Conservation (phyloP, 1,140 invertebrate species). For the Heliconius congener region DNA sequence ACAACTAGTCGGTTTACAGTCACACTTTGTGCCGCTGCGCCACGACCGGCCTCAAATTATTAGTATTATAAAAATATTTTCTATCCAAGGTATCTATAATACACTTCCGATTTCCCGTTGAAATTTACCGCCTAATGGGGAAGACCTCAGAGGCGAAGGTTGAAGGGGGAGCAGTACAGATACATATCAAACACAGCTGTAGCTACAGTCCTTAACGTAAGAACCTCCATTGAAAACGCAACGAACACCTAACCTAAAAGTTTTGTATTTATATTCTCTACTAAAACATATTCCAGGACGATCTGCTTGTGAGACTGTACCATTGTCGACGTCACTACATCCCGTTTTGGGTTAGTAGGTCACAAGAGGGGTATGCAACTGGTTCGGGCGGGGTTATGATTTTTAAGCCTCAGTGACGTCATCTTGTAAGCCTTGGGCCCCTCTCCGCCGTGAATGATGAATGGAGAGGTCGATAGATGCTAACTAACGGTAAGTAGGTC, state of each 20-base stretch:
- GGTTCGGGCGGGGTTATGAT: slow-evolving; percentile 57
- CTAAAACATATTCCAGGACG: slow-evolving; percentile 14
- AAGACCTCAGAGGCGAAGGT: slow-evolving; percentile 37
- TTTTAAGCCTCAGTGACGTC: slow-evolving; percentile 74
- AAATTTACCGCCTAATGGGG: slow-evolving; percentile 16
- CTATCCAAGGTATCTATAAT: slow-evolving; percentile 25
- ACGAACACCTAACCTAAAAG: slow-evolving; percentile 34
- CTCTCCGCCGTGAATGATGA: slow-evolving; percentile 64
- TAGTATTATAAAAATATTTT: slow-evolving; percentile 9
- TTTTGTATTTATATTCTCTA: slow-evolving; percentile 37
- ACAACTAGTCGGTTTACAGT: too few relatives aligned
- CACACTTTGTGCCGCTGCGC: too few relatives aligned
- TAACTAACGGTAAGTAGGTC: slow-evolving; percentile 57
- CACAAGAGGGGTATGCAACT: slow-evolving; percentile 66
- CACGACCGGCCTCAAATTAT: too few relatives aligned
- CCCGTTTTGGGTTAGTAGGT: slow-evolving; percentile 77
- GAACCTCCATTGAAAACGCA: slow-evolving; percentile 70
- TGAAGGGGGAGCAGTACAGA: slow-evolving; percentile 40
- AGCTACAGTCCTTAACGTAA: slow-evolving; percentile 45
- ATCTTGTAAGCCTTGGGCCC: slow-evolving; percentile 62
- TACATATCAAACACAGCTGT: slow-evolving; percentile 42
- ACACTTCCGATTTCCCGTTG: slow-evolving; percentile 12
- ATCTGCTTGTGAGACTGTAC: slow-evolving; percentile 55
- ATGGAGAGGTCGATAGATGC: slow-evolving; percentile 68
- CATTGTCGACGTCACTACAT: slow-evolving; percentile 68